Evolutionary conservation across 2,797 vertebrate species (phyloP), one percentile per base, ranked within the genome.

Genomic region (Echeneis naucrates): DNA sequence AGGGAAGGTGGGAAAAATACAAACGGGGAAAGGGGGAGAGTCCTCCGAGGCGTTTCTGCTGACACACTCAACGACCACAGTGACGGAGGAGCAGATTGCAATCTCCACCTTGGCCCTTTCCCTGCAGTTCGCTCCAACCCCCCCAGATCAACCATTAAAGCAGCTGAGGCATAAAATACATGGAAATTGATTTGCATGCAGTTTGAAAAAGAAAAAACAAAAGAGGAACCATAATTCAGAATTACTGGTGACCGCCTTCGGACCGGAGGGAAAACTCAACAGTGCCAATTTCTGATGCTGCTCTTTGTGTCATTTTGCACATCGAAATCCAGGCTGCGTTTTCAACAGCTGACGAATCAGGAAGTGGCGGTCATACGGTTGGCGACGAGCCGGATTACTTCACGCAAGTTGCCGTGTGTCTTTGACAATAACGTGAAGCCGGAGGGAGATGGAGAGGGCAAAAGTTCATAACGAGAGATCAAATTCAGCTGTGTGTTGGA

Each of bases 161-260:
- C 75, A 50, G 81, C 60, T 9, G 56, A 70, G 72, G 74, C 72
- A 72, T 52, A 75, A 78, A 77, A 82, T 72, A 83, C 82, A 66
- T 62, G 64, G 37, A 55, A 83, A 83, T 80, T 75, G 82, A 83
- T 86, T 86, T 86, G 80, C 76, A 83, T 89, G 83, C 69, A 80
- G 80, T 47, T 33, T 72, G 54, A 71, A 63, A 12, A 13, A 57
- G 53, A 13, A 23, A 62, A 50, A 51, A 32, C 6, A 30, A 30
- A 30, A 30, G 6, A 30, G 30, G 19, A n/a, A 19, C 6, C 27
- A 30, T 8, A 40, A 40, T 8, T 27, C 42, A 40, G 32, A 5
- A 33, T 58, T 62, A 59, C 57, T 13, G 38, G 30, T 26, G 23
- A 61, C 38, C 45, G 40, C 0, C 7, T 42, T 30, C 38, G 33